These are phyloP conservation scores for Apteryx mantelli DNA, from an alignment of 2,113 vertebrate genomes.

Conservation along the genomic window DNA sequence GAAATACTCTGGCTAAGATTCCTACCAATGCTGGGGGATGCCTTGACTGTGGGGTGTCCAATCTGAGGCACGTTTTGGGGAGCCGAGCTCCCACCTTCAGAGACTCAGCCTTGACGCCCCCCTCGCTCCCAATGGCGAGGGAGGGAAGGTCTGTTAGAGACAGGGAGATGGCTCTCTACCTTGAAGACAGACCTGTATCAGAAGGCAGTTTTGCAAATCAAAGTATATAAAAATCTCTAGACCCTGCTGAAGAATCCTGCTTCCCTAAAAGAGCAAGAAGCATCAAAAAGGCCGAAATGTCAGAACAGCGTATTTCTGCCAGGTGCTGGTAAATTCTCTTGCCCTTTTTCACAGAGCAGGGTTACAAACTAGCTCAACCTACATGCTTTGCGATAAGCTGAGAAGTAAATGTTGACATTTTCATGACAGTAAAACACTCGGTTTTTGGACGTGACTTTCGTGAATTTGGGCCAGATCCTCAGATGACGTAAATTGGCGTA, in stretches of 20 bases:
- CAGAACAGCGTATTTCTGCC: neutral
- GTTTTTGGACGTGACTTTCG: slow-evolving; percentile 24
- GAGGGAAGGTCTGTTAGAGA: neutral
- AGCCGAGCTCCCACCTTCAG: neutral
- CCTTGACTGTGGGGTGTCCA: neutral
- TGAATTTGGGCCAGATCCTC: slow-evolving; percentile 3
- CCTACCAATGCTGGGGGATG: accelerated
- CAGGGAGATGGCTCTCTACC: neutral
- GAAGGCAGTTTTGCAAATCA: neutral
- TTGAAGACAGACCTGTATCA: neutral
- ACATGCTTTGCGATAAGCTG: neutral
- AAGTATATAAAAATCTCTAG: neutral
- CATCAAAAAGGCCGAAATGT: neutral
- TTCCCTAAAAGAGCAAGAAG: neutral
- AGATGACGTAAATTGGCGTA: slow-evolving; percentile 24
- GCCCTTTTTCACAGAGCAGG: neutral
- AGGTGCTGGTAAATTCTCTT: neutral
- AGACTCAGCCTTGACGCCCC: too few relatives aligned
- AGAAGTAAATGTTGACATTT: slow-evolving; percentile 35
- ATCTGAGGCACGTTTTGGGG: accelerated
- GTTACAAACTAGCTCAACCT: neutral
- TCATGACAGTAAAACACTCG: neutral
- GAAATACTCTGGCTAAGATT: neutral
- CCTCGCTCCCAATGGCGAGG: accelerated
- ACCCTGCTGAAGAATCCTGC: neutral